phyloP scores from a whole-genome alignment of 2,888 invertebrate genomes.

The Tenthredo mesomela region DNA sequence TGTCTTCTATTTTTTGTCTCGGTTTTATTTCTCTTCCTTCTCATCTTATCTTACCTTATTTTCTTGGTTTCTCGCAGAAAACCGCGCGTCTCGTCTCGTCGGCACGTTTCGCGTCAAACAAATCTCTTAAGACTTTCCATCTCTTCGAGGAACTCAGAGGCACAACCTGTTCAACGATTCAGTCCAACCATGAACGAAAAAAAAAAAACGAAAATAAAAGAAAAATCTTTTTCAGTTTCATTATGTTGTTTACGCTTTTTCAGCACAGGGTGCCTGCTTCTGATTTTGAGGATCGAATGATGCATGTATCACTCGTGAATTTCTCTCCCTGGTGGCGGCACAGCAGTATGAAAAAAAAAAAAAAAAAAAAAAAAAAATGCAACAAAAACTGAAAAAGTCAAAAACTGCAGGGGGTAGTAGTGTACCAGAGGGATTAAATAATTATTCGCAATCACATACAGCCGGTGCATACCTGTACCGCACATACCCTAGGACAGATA shows the following conservation, averaged over 20 bases:
- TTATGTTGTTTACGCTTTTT: neutral
- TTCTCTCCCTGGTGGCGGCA: neutral
- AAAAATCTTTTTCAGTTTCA: neutral
- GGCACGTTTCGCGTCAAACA: conserved; percentile 32
- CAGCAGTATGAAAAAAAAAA: neutral
- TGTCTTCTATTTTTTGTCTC: neutral
- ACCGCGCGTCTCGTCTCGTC: conserved; percentile 14
- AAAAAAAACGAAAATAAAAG: neutral
- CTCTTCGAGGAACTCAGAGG: neutral
- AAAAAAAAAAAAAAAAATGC: neutral
- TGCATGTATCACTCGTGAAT: conserved; percentile 1
- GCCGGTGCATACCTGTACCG: conserved; percentile 64
- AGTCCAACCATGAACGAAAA: neutral
- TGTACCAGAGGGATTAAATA: conserved; percentile 67
- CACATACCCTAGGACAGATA: neutral
- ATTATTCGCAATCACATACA: conserved; percentile 72
- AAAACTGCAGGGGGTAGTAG: neutral
- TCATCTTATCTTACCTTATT: neutral
- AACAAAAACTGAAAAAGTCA: no score
- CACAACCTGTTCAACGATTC: conserved; percentile 7
- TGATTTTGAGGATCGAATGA: conserved; percentile 25
- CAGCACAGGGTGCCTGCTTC: neutral
- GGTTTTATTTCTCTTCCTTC: neutral
- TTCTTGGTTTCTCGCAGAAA: neutral
- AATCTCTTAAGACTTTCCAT: conserved; percentile 39